Evolutionary conservation across 2,888 invertebrate genomes (phyloP).

Genomic region (Nymphalis urticae): DNA sequence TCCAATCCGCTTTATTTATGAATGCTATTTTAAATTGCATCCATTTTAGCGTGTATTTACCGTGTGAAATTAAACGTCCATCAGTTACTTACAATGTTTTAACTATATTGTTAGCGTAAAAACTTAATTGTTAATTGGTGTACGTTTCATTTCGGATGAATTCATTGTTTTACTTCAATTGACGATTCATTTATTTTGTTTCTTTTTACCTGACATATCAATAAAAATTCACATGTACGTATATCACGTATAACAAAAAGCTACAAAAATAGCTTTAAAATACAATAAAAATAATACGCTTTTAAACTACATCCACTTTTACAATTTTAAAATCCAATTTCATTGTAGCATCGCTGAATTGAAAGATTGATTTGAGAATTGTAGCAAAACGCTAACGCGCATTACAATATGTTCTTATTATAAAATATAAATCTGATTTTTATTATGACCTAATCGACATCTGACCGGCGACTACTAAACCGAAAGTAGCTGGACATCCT

Average conservation of each 20-base stretch:
- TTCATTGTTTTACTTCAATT: not conserved
- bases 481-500: too few species aligned
- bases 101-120: constrained; percentile 19
- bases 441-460: too few species aligned
- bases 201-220: not conserved
- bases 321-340: constrained; percentile 22
- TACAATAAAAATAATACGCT: not conserved
- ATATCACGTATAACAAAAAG: too few species aligned
- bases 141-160: not conserved
- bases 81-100: constrained; percentile 35
- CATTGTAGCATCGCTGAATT: constrained; percentile 19
- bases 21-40: constrained; percentile 45
- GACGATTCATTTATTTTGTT: not conserved
- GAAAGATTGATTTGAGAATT: constrained; percentile 21
- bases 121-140: not conserved
- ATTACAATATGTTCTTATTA: not conserved
- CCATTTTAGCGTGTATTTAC: constrained; percentile 35
- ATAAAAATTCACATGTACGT: not conserved
- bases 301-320: constrained; percentile 13
- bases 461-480: too few species aligned
- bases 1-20: constrained; percentile 49
- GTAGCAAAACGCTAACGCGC: not conserved
- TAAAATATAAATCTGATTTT: too few species aligned
- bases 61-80: constrained; percentile 39
- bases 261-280: not conserved